Evolutionary conservation across 2,113 vertebrate genomes (phyloP).

Genomic region (Microcebus ravelobensis): DNA sequence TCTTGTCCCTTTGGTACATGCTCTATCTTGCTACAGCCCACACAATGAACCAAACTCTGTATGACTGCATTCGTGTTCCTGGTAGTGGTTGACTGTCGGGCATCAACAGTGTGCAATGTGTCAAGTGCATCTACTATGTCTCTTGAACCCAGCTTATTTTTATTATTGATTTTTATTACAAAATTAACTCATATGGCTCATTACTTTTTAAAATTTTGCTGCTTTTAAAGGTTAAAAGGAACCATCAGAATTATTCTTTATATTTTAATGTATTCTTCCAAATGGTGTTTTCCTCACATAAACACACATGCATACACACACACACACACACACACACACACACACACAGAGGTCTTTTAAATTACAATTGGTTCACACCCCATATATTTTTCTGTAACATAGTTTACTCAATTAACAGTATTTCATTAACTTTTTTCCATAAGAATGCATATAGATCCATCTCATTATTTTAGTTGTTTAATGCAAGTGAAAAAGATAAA

Average conservation of each 20-base stretch:
- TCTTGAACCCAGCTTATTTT: background rate
- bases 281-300: background rate
- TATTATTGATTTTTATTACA: background rate
- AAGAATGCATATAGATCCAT: background rate
- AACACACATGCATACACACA: background rate
- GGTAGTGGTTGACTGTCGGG: background rate
- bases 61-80: fast-evolving
- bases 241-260: background rate
- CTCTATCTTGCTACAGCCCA: too few species aligned
- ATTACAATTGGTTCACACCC: background rate
- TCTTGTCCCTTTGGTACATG: too few species aligned
- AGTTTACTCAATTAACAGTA: background rate
- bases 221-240: background rate
- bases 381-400: background rate
- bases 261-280: background rate
- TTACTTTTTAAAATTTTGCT: background rate
- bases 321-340: background rate
- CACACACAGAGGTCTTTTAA: background rate
- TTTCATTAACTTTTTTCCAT: background rate
- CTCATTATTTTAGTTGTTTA: background rate
- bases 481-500: background rate
- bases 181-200: background rate
- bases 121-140: fast-evolving
- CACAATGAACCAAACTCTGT: background rate
- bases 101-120: too few species aligned